Conservation (phyloP, 2,797 vertebrate species). For the Peromyscus aztecus region DNA sequence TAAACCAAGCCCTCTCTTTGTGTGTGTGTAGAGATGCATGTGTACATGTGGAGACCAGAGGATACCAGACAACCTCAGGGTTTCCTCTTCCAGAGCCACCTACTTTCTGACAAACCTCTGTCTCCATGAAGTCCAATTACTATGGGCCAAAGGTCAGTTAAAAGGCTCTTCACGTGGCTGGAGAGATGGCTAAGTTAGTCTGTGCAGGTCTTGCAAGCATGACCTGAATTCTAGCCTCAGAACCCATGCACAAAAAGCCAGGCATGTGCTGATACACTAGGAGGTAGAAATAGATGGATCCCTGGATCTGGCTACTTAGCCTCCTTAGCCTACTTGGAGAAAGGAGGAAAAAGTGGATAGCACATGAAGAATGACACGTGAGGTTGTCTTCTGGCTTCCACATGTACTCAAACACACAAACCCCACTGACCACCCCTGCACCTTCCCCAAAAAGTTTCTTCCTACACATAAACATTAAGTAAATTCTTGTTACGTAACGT, state of each 20-base stretch:
- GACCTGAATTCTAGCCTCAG: not conserved
- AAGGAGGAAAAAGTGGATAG: too few relatives aligned
- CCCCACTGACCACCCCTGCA: not conserved
- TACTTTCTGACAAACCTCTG: not conserved
- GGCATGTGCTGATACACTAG: not conserved
- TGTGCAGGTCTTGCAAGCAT: not conserved
- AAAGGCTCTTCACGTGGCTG: not conserved
- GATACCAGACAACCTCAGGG: not conserved
- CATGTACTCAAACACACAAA: not conserved
- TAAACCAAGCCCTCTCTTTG: not conserved
- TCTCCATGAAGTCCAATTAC: not conserved
- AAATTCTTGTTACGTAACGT: not conserved
- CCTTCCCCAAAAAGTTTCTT: not conserved
- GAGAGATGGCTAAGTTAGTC: not conserved
- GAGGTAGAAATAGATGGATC: not conserved
- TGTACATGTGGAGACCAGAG: not conserved
- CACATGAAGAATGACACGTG: too few relatives aligned
- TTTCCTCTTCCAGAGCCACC: not conserved
- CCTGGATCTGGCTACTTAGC: not conserved
- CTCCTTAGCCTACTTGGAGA: not conserved
- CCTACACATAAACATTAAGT: slow-evolving; percentile 12
- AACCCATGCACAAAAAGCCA: not conserved
- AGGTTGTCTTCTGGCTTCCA: not conserved
- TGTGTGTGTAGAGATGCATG: not conserved
- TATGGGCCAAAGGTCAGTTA: not conserved